Evolutionary conservation across 1,140 invertebrate species (phyloP), one percentile per base, ranked within the genome.

Genomic region (Rhizoglyphus robini): DNA sequence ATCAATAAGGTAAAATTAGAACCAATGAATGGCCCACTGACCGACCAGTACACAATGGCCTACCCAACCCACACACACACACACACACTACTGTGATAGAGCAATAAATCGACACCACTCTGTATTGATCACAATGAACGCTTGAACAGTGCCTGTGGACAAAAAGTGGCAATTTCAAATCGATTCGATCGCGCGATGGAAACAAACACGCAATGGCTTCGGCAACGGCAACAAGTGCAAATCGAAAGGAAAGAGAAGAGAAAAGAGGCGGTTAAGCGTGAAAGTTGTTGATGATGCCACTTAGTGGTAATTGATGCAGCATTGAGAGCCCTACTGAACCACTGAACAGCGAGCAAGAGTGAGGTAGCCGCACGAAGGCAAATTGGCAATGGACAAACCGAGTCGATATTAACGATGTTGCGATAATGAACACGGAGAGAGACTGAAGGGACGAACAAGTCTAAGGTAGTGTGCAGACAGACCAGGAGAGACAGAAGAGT

Each of bases 231-330:
- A n/a, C n/a, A n/a, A n/a, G n/a, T 41, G 36, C 18, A 11, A 41
- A 41, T 41, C 36, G 18, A 41, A 41, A 41, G 36, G 36, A 41
- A 54, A 8, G 23, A 25, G 51, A 54, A 54, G 51, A 54, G 51
- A 54, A 54, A 54, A 54, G 20, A 54, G 51, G 51, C 8, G 51
- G 51, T 32, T 20, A 54, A 27, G 20, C 51, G 20, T 20, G 41
- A 46, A 46, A 46, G 41, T 46, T 46, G 41, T 46, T 46, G 15
- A 46, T 46, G 41, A 46, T 46, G 15, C 41, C 15, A 46, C 41
- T 46, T 46, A 23, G 15, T 46, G 41, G 51, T 54, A 54, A 54
- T 54, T 27, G 31, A 54, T 54, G 51, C 51, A 54, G 51, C 51
- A 54, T 54, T 54, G 51, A 54, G 8, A 8, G 18, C 20, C 23